Base-by-base conservation (phyloP, 64 coral and sea anemone species). In the Cladopsammia gracilis region DNA sequence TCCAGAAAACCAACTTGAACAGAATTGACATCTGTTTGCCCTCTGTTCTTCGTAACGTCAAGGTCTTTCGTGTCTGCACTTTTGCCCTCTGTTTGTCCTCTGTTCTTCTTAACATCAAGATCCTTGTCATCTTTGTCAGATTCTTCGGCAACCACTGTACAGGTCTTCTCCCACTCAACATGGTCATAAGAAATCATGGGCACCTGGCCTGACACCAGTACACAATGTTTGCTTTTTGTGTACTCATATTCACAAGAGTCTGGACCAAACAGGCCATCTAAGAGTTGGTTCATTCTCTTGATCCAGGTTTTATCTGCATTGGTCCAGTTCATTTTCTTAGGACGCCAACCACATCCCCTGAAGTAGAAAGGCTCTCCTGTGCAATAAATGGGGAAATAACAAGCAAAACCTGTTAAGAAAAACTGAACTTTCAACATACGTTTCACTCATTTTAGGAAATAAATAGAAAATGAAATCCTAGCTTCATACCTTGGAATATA, bases 161-260 rank as follows among this genome's bases (percentile, higher is more conserved):
- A 19, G 59, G 64, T 61, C 65, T 65, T 7, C 47, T 85, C 81
- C 57, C 81, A 85, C 11, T 85, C 81, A 7, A 12, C 58, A 61
- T 85, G 81, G 23, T 85, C 7, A 34, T 65, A 64, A 4, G 65
- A 10, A 15, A 85, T 85, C 19, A 85, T 13, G 65, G 81, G 81
- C 16, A 85, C 0, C 58, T 85, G 58, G 4, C 64, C 81, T 20
- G 59, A 18, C 43, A 85, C 81, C 57, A 85, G 15, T 3, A 85
- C 58, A 61, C 81, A 85, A 19, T 47, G 44, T 15, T 85, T 89
- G 60, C 16, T 48, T 25, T 76, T 25, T 61, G 87, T 76, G 52
- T 89, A 89, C 56, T 89, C 87, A 89, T 89, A 91, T 53, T 81
- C 22, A 79, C 75, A 91, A 12, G 23, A 79, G 46, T 91, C 89